phyloP scores from a whole-genome alignment of 2,888 invertebrate genomes.

The Andricus curvator region DNA sequence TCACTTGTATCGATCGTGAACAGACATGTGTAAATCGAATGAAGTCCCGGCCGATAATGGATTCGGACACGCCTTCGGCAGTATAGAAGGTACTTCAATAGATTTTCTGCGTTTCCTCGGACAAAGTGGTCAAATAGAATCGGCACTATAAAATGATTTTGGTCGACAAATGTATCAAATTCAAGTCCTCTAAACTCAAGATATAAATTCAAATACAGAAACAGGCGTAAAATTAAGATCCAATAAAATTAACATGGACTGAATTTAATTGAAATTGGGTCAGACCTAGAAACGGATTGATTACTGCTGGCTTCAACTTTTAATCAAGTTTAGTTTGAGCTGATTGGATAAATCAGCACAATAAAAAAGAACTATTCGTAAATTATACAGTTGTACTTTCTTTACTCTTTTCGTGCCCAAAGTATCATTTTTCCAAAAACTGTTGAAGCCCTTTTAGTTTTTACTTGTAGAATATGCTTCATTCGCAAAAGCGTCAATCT shows the following conservation, averaged over 20 bases:
- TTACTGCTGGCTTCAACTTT: not conserved
- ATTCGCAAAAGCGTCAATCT: not conserved
- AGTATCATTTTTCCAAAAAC: not conserved
- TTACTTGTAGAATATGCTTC: not conserved
- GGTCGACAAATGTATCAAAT: not conserved
- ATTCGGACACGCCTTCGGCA: conserved; percentile 24
- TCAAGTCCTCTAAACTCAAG: not conserved
- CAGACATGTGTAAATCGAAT: conserved; percentile 24
- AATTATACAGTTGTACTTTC: not conserved
- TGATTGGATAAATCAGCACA: not conserved
- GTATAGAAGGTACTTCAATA: conserved; percentile 7
- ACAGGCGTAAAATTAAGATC: not conserved
- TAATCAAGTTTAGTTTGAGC: not conserved
- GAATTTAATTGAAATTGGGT: too few relatives aligned
- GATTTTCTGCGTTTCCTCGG: conserved; percentile 19
- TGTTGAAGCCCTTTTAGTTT: not conserved
- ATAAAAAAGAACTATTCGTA: not conserved
- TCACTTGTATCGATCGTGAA: conserved; percentile 1
- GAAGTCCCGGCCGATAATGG: conserved; percentile 10
- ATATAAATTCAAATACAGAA: conserved; percentile 1
- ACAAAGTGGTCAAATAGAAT: not conserved
- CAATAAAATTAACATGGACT: too few relatives aligned
- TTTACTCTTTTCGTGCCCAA: not conserved
- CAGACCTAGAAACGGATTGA: not conserved
- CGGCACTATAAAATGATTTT: not conserved